These are phyloP conservation scores for Microtus pennsylvanicus DNA, from an alignment of 2,113 vertebrate species.

Conservation along the genomic window DNA sequence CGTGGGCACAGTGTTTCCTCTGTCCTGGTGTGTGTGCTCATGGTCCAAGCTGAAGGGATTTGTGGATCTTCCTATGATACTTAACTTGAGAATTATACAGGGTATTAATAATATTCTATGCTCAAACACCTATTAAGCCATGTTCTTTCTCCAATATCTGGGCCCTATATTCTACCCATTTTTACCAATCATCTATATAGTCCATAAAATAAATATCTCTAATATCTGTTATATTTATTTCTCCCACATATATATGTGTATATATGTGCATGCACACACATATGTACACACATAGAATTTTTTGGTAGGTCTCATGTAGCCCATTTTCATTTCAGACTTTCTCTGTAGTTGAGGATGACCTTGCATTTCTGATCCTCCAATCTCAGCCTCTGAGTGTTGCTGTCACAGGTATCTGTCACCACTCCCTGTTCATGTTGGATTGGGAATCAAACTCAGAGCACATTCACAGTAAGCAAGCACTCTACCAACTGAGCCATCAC, in stretches of 20 bases:
- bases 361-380: neutral
- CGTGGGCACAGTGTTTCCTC: neutral
- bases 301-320: neutral
- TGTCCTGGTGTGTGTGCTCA: neutral
- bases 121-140: neutral
- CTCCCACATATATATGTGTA: neutral
- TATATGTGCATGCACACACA: neutral
- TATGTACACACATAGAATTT: neutral
- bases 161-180: neutral
- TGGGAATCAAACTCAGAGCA: neutral
- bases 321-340: neutral
- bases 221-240: neutral
- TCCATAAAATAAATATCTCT: slow-evolving; percentile 48
- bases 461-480: neutral
- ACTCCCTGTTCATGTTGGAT: neutral
- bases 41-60: neutral
- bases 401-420: neutral
- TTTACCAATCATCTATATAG: neutral
- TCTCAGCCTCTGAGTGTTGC: neutral
- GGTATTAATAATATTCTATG: neutral
- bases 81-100: neutral
- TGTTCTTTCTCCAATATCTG: neutral
- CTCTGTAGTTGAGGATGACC: neutral
- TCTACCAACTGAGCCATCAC: neutral
- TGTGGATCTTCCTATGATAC: neutral